phyloP scores from a whole-genome alignment of 2,113 vertebrate species.

The Dasyprocta punctata region DNA sequence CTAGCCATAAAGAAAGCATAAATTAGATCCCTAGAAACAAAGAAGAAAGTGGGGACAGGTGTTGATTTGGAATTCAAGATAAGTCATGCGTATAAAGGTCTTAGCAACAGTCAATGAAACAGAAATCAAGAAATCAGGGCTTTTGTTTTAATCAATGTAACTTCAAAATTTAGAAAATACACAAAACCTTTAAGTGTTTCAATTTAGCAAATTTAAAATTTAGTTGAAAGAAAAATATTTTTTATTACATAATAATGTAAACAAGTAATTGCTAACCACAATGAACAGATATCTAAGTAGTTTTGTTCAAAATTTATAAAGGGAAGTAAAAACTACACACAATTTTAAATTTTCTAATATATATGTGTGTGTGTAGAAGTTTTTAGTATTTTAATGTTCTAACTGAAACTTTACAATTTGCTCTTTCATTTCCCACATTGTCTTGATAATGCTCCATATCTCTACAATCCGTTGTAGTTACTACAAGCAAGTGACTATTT shows the following conservation, averaged over 20 bases:
- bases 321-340: background rate
- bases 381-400: background rate
- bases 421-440: background rate
- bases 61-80: background rate
- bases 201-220: background rate
- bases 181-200: background rate
- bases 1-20: background rate
- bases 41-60: background rate
- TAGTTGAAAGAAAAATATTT: background rate
- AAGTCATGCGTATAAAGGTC: background rate
- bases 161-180: background rate
- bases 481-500: background rate
- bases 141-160: background rate
- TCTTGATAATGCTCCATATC: background rate
- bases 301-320: background rate
- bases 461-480: background rate
- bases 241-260: background rate
- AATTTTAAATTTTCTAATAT: background rate
- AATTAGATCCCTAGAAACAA: background rate
- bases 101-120: background rate
- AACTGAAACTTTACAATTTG: background rate
- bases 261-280: background rate
- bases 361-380: background rate
- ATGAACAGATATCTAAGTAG: background rate
- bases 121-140: background rate